These are phyloP conservation scores for Idaea biselata DNA, from an alignment of 2,888 invertebrate species.

Conservation along the genomic window DNA sequence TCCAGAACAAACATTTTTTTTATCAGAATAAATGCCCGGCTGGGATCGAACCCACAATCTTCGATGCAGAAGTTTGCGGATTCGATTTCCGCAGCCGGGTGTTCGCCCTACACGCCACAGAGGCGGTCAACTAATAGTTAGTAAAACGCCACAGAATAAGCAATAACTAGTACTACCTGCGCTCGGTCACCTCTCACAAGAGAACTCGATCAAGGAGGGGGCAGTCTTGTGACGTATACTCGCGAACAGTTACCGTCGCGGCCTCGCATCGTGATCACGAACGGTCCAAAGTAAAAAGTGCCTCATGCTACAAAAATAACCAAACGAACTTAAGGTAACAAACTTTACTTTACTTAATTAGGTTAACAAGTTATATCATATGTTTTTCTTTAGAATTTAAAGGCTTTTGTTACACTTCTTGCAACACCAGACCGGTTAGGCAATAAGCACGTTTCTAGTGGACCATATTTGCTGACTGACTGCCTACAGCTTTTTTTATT, in stretches of 20 bases:
- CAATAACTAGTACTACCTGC: not conserved
- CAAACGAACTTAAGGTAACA: slow-evolving; percentile 24
- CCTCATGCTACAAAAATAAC: slow-evolving; percentile 3
- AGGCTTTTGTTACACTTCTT: slow-evolving; percentile 12
- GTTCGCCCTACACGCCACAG: not conserved
- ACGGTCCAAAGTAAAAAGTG: slow-evolving; percentile 12
- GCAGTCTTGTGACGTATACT: slow-evolving; percentile 11
- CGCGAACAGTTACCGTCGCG: slow-evolving; percentile 19
- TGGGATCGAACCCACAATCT: no score
- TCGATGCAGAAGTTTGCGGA: no score
- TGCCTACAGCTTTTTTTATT: slow-evolving; percentile 22
- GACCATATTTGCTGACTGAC: slow-evolving; percentile 22
- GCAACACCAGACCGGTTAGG: slow-evolving; percentile 27
- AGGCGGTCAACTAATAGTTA: not conserved
- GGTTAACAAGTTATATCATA: not conserved
- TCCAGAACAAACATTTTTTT: no score
- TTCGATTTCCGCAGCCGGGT: no score
- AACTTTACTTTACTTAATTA: slow-evolving; percentile 15
- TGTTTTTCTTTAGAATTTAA: not conserved
- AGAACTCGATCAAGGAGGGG: slow-evolving; percentile 6
- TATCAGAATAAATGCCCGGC: no score
- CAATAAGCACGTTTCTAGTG: slow-evolving; percentile 24
- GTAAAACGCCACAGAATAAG: not conserved
- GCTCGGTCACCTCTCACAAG: slow-evolving; percentile 1
- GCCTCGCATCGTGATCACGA: slow-evolving; percentile 13